phyloP scores from a whole-genome alignment of 2,113 vertebrate species.

The Scalopus aquaticus region DNA sequence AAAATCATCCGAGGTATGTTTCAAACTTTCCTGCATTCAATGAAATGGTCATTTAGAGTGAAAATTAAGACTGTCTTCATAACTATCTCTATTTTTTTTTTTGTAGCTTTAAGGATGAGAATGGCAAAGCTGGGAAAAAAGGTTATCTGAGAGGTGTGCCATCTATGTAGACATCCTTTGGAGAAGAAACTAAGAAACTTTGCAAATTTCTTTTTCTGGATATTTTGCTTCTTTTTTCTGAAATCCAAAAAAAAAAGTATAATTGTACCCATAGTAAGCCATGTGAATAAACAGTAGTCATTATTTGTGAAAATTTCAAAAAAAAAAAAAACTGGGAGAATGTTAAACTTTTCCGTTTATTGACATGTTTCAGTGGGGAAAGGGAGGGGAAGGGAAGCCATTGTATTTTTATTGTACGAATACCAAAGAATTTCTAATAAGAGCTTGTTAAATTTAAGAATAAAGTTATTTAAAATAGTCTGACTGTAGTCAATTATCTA shows the following conservation, averaged over 20 bases:
- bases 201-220: constrained; percentile 69
- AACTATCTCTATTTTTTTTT: constrained; percentile 66
- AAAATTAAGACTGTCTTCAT: constrained; percentile 51
- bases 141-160: constrained; percentile 82
- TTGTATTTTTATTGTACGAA: constrained; percentile 73
- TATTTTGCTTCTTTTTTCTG: constrained; percentile 68
- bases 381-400: background rate
- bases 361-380: constrained; percentile 42
- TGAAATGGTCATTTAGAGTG: constrained; percentile 66
- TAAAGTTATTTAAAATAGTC: constrained; percentile 78
- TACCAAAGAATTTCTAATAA: constrained; percentile 80
- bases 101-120: constrained; percentile 90
- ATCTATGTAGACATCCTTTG: constrained; percentile 38
- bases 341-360: constrained; percentile 53
- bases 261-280: constrained; percentile 49
- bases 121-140: constrained; percentile 91
- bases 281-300: constrained; percentile 56
- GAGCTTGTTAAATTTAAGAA: constrained; percentile 75
- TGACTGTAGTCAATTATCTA: background rate
- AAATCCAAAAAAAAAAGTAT: constrained; percentile 41
- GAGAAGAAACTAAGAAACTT: constrained; percentile 78
- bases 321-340: background rate
- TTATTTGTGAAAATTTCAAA: constrained; percentile 31
- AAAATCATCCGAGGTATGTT: constrained; percentile 83
- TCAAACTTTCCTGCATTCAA: constrained; percentile 75